These are phyloP conservation scores for Hydropsyche betteni DNA, from an alignment of 2,888 invertebrate species.

Conservation along the genomic window DNA sequence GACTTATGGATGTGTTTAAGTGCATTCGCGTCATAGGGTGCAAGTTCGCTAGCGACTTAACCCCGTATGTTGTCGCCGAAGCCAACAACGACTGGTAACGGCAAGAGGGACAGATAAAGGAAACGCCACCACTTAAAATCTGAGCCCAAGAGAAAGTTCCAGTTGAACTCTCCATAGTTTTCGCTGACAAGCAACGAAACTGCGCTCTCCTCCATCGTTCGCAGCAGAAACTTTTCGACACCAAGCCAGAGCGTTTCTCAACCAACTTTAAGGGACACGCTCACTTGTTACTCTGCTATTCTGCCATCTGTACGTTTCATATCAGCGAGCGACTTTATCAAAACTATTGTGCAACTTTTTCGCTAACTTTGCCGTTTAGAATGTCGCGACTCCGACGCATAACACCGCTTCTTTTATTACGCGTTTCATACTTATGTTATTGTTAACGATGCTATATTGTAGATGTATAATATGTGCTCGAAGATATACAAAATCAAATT, in stretches of 20 bases:
- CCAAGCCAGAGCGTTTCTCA: slow-evolving; percentile 10
- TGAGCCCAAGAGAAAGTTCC: slow-evolving; percentile 23
- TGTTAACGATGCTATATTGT: no score
- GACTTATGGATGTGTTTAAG: slow-evolving; percentile 5
- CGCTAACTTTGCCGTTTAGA: no score
- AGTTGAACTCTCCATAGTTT: slow-evolving; percentile 8
- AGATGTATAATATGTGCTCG: no score
- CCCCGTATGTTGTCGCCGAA: slow-evolving; percentile 22
- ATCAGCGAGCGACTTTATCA: no score
- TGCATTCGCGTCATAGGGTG: slow-evolving; percentile 13
- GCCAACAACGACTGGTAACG: slow-evolving; percentile 5
- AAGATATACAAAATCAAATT: no score
- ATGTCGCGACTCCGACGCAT: no score
- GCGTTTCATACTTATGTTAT: no score
- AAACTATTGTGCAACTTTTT: no score
- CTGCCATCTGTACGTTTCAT: no score
- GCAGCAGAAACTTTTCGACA: slow-evolving; percentile 27
- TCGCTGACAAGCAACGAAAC: slow-evolving; percentile 32
- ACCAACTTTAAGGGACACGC: slow-evolving; percentile 11
- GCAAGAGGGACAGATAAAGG: slow-evolving; percentile 23
- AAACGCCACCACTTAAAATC: slow-evolving; percentile 35
- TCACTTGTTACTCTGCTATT: not conserved
- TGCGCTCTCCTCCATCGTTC: slow-evolving; percentile 2
- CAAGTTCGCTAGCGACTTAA: slow-evolving; percentile 17
- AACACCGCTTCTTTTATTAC: no score